phyloP scores from a whole-genome alignment of 2,797 vertebrate species.

The Cuculus canorus region DNA sequence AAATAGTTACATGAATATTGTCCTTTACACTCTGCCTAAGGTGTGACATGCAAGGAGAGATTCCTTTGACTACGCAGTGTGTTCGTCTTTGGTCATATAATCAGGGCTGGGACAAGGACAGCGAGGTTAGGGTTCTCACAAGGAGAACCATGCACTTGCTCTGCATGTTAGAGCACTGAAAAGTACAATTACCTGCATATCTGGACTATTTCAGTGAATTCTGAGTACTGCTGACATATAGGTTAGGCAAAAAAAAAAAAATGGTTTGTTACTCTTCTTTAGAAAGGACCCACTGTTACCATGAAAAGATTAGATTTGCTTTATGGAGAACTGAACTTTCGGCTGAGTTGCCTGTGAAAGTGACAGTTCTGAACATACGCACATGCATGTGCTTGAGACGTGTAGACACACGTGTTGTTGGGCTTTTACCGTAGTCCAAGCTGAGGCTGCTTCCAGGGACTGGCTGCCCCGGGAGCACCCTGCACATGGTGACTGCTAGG shows the following conservation, averaged over 20 bases:
- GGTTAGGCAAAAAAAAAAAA: neutral
- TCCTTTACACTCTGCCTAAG: rapidly evolving
- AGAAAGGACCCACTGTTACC: neutral
- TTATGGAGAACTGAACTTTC: neutral
- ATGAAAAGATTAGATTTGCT: neutral
- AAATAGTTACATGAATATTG: neutral
- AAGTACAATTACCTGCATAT: neutral
- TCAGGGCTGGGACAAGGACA: neutral
- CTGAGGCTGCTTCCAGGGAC: neutral
- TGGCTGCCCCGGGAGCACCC: neutral
- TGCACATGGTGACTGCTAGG: neutral
- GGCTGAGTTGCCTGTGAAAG: neutral
- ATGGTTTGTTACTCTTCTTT: neutral
- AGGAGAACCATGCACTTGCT: neutral
- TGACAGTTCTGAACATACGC: neutral
- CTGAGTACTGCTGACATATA: neutral
- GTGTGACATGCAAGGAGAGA: neutral
- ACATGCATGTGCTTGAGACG: rapidly evolving
- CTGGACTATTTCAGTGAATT: neutral
- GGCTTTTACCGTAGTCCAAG: neutral
- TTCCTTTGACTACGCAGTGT: neutral
- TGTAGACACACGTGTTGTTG: neutral
- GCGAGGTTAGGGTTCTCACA: rapidly evolving
- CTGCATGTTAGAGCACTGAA: neutral
- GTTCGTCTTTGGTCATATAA: neutral